A percentile compares a stretch with the other conserved stretches of the same genome.
These are phyloP conservation scores for Nannobrachium achirus DNA, from an alignment of 2,113 vertebrate species.

Conservation along the genomic window DNA sequence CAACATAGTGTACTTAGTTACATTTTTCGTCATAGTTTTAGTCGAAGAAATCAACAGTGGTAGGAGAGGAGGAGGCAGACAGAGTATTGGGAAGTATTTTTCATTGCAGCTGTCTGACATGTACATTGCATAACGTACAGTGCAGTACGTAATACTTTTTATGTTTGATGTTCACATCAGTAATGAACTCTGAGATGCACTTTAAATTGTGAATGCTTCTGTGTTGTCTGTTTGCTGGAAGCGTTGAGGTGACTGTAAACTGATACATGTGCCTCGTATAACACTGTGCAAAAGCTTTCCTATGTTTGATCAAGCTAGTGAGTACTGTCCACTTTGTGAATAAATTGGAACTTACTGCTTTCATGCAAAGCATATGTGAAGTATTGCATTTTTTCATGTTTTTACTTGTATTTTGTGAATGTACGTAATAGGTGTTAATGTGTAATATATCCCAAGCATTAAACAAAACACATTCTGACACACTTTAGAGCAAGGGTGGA, in stretches of 20 bases:
- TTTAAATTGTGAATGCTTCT: constrained; percentile 28
- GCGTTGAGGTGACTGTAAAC: not conserved
- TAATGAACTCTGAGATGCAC: constrained; percentile 30
- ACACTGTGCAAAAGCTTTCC: not conserved
- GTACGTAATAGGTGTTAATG: not conserved
- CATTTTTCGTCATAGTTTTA: too few species aligned
- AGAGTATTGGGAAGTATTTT: not conserved
- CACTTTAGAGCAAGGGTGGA: too few species aligned
- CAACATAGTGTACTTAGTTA: too few species aligned
- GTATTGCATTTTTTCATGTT: too few species aligned
- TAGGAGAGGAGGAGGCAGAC: not conserved
- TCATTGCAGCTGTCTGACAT: not conserved
- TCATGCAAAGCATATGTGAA: not conserved
- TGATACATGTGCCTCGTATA: not conserved
- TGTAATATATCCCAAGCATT: too few species aligned
- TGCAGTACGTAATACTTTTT: not conserved
- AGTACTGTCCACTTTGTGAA: constrained; percentile 26
- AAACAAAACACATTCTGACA: not conserved
- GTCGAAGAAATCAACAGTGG: not conserved
- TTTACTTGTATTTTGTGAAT: not conserved
- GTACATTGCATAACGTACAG: not conserved
- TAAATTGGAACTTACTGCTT: constrained; percentile 37
- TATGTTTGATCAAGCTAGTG: too few species aligned
- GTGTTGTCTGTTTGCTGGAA: not conserved
- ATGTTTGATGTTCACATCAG: not conserved